phyloP scores from a whole-genome alignment of 2,113 vertebrate species.

The Hippopotamus amphibius region DNA sequence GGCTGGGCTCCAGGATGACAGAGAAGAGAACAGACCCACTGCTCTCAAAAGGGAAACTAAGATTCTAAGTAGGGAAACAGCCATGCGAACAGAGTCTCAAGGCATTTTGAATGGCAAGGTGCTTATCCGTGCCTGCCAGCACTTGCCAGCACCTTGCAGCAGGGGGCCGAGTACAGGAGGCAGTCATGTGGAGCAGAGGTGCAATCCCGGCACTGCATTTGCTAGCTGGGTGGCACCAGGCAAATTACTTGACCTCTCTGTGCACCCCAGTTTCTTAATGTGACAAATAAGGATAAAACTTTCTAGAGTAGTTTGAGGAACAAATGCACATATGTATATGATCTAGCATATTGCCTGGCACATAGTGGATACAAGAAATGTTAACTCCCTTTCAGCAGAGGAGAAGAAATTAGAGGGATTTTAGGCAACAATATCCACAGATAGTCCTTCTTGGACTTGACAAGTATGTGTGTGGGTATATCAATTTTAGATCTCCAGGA shows the following conservation, averaged over 20 bases:
- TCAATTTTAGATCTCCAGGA: slow-evolving; percentile 64
- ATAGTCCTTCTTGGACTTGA: slow-evolving; percentile 8
- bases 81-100: neutral
- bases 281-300: neutral
- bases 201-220: neutral
- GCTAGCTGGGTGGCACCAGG: neutral
- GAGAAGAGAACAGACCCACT: neutral
- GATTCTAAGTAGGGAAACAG: neutral
- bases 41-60: neutral
- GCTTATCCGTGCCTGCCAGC: neutral
- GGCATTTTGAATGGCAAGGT: neutral
- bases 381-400: neutral
- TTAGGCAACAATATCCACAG: neutral
- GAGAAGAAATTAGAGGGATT: neutral
- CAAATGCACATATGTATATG: neutral
- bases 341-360: neutral
- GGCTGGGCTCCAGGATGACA: neutral
- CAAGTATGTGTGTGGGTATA: neutral
- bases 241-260: neutral
- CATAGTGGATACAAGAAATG: neutral
- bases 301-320: neutral
- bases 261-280: neutral
- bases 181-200: neutral
- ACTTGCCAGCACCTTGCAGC: too few relatives aligned
- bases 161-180: rapidly evolving